Evolutionary conservation across 2,888 invertebrate species (phyloP).

Genomic region (Mechanitis messenoides): DNA sequence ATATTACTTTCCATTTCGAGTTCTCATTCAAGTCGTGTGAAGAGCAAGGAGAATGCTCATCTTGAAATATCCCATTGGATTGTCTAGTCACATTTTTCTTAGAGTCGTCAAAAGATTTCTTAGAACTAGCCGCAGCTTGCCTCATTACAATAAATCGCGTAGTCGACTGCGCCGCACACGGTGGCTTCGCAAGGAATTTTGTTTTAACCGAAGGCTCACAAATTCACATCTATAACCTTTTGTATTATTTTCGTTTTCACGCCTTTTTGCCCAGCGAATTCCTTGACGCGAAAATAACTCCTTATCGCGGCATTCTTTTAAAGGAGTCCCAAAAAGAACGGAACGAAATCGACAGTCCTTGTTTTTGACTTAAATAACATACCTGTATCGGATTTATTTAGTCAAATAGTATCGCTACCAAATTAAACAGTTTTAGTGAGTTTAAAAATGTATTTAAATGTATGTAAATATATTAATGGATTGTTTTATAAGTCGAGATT

Average conservation of each 20-base stretch:
- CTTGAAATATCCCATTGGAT: constrained; percentile 29
- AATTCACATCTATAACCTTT: constrained; percentile 74
- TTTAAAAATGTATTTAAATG: too few relatives aligned
- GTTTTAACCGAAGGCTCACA: constrained; percentile 76
- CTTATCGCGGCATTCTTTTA: constrained; percentile 74
- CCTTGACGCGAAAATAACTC: constrained; percentile 74
- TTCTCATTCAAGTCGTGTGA: constrained; percentile 4
- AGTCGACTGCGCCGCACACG: constrained; percentile 75
- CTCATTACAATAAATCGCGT: constrained; percentile 73
- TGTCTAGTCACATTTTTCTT: constrained; percentile 53
- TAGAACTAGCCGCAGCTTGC: constrained; percentile 57
- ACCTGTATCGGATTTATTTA: constrained; percentile 54
- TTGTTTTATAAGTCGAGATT: too few relatives aligned
- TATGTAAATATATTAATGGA: too few relatives aligned
- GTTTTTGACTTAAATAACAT: constrained; percentile 63
- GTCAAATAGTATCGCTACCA: constrained; percentile 47
- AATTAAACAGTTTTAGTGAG: constrained; percentile 13
- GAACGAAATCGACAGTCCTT: constrained; percentile 55
- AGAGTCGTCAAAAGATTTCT: constrained; percentile 65
- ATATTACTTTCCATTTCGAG: neutral
- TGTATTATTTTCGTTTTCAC: constrained; percentile 76
- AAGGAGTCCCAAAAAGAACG: constrained; percentile 68
- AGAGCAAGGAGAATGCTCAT: constrained; percentile 12
- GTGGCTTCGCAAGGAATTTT: constrained; percentile 73
- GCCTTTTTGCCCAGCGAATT: constrained; percentile 73